A percentile compares a stretch with the other conserved stretches of the same genome.
These are phyloP conservation scores for Phaetusa simplex DNA, from an alignment of 2,113 vertebrate genomes.

Conservation along the genomic window DNA sequence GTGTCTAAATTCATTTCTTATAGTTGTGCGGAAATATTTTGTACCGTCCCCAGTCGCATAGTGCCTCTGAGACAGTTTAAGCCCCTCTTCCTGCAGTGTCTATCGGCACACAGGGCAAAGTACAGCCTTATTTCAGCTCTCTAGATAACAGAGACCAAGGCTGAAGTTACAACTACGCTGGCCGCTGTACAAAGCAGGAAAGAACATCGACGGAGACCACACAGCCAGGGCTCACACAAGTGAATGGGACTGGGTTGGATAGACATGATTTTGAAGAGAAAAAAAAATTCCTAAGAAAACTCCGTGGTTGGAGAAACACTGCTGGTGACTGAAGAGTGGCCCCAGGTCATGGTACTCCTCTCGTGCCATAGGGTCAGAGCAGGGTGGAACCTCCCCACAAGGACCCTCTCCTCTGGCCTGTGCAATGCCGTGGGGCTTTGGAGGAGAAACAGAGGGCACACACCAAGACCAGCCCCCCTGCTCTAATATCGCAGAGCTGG, in stretches of 20 bases:
- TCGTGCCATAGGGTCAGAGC: neutral
- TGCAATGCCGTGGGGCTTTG: neutral
- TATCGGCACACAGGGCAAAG: neutral
- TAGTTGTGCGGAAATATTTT: neutral
- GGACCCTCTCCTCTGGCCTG: neutral
- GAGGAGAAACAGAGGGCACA: neutral
- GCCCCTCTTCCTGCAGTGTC: neutral
- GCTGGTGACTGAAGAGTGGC: neutral
- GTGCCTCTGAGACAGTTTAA: neutral
- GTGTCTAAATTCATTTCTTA: neutral
- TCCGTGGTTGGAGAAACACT: fast-evolving
- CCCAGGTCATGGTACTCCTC: fast-evolving
- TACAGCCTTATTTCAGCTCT: neutral
- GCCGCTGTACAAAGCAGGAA: fast-evolving
- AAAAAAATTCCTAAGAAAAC: neutral
- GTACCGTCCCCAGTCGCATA: neutral
- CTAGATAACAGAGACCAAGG: neutral
- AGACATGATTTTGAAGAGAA: neutral
- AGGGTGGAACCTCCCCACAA: neutral
- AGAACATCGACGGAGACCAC: neutral
- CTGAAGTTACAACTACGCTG: neutral
- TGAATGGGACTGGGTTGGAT: fast-evolving
- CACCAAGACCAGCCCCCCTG: neutral
- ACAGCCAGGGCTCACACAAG: neutral
- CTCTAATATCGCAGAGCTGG: neutral